These are phyloP conservation scores for Caloenas nicobarica DNA, from an alignment of 2,113 vertebrate species.

Conservation along the genomic window DNA sequence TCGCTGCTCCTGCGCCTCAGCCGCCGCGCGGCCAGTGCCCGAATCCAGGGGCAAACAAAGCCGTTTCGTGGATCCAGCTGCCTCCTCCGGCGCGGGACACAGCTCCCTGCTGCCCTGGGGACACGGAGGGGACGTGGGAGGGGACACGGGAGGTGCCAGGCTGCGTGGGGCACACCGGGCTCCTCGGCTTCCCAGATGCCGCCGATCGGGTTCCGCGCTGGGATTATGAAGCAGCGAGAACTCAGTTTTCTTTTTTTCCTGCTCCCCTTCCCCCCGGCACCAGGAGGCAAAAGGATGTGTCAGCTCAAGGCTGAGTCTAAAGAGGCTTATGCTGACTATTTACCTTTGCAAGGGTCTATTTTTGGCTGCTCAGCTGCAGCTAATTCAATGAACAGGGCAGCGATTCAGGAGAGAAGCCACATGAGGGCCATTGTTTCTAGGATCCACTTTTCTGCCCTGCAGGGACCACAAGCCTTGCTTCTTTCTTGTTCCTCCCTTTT, in stretches of 20 bases:
- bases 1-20: accelerated
- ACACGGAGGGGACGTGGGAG: too few species aligned
- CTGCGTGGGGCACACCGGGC: accelerated
- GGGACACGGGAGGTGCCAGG: neutral
- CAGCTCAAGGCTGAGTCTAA: neutral
- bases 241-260: neutral
- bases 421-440: neutral
- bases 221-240: accelerated
- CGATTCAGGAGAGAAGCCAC: neutral
- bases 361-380: neutral
- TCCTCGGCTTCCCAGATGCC: neutral
- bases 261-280: neutral
- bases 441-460: neutral
- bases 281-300: neutral
- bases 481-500: neutral
- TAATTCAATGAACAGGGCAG: neutral
- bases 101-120: neutral
- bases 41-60: accelerated
- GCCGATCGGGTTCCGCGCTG: neutral
- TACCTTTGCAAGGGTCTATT: neutral
- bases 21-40: accelerated
- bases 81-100: neutral
- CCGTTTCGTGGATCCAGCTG: accelerated
- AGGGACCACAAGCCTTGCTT: neutral
- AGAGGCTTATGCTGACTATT: constrained; percentile 30